Base-by-base conservation (phyloP, 1,140 invertebrate genomes). In the Copidosoma floridanum region DNA sequence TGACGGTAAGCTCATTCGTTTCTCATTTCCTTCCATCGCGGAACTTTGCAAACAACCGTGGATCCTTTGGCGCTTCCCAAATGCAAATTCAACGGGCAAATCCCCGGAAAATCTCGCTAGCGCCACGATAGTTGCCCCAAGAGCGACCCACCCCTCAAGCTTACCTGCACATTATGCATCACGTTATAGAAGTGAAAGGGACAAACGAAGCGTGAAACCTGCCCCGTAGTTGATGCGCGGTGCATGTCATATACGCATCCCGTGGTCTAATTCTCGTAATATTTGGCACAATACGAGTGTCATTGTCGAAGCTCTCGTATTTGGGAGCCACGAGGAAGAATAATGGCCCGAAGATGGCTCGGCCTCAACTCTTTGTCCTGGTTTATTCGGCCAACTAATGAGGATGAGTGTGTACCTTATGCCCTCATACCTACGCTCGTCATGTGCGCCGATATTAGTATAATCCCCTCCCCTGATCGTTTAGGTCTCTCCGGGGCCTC, bases 321-420 rank as follows among this genome's bases (percentile, higher is more conserved):
- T 8, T 20, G n/a, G n/a, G n/a, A n/a, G n/a, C n/a, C n/a, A n/a
- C n/a, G n/a, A n/a, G n/a, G n/a, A n/a, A n/a, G n/a, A n/a, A n/a
- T n/a, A n/a, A n/a, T n/a, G n/a, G n/a, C n/a, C n/a, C n/a, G n/a
- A n/a, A n/a, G n/a, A n/a, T n/a, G n/a, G n/a, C n/a, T n/a, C n/a
- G 16, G 27, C 12, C 24, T 59, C 43, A 50, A 56, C 32, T 67
- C 65, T 67, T 68, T 68, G 61, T 67, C 53, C 52, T 43, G 51
- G 48, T 62, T 65, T 58, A 64, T 56, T 63, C 70, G 54, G 29
- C 69, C 68, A 74, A 66, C 67, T 76, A 73, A 74, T 66, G 69
- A 73, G 71, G 71, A 73, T 74, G 53, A 73, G 66, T 70, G 71
- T 72, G 70, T 70, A 58, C 63, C n/a, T n/a, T n/a, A n/a, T n/a